phyloP scores from a whole-genome alignment of 2,888 invertebrate genomes.

The Belgica antarctica region DNA sequence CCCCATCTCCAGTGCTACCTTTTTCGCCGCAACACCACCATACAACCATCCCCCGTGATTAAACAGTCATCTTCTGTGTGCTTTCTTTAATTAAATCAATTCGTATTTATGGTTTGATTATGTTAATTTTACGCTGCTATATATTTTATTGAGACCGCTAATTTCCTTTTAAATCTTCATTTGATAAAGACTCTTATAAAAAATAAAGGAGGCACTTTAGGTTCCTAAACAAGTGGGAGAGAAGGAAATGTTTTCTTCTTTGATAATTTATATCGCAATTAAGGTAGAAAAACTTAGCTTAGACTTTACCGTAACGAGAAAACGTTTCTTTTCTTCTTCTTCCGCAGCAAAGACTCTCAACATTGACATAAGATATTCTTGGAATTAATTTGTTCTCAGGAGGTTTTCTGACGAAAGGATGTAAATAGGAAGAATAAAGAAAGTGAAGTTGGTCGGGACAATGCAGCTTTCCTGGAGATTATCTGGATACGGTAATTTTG shows the following conservation, averaged over 20 bases:
- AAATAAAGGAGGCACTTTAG: conserved; percentile 26
- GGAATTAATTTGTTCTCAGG: background rate
- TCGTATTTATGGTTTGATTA: conserved; percentile 11
- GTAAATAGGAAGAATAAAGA: background rate
- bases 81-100: conserved; percentile 5
- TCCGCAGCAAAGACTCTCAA: too few relatives aligned
- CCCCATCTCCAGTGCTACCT: too few relatives aligned
- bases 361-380: background rate
- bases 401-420: background rate
- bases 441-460: too few relatives aligned
- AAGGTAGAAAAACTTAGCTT: background rate
- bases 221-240: conserved; percentile 19
- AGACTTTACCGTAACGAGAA: background rate
- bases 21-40: too few relatives aligned
- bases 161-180: conserved; percentile 13
- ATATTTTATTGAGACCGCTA: conserved; percentile 9
- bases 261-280: background rate
- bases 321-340: too few relatives aligned
- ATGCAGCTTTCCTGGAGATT: too few relatives aligned
- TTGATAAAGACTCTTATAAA: conserved; percentile 20
- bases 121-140: background rate
- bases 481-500: too few relatives aligned
- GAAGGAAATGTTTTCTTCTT: background rate
- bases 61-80: too few relatives aligned
- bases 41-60: too few relatives aligned